Evolutionary conservation across 2,888 invertebrate species (phyloP).

Genomic region (Gastracanthus pulcherrimus): DNA sequence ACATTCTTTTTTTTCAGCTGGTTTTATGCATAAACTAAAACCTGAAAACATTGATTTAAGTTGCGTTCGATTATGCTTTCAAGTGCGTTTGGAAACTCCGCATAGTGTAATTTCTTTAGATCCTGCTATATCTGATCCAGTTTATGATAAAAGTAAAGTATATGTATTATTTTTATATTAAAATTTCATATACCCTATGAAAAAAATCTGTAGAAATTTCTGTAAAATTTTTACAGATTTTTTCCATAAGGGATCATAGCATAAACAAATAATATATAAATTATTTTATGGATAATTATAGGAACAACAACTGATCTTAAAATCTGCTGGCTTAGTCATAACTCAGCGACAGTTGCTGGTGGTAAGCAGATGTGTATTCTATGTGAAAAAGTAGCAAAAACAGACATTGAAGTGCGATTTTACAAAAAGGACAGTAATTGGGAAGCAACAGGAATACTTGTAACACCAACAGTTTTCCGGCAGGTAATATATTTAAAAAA

Average conservation of each 20-base stretch:
- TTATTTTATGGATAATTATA: background rate
- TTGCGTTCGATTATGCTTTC: slow-evolving; percentile 95
- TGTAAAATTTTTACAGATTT: no score
- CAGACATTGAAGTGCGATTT: slow-evolving; percentile 94
- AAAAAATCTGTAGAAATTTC: no score
- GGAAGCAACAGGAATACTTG: slow-evolving; percentile 91
- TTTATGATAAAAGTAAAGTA: slow-evolving; percentile 91
- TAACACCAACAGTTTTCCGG: slow-evolving; percentile 92
- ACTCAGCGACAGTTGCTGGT: slow-evolving; percentile 90
- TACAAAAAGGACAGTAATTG: slow-evolving; percentile 90
- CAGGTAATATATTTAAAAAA: slow-evolving; percentile 82
- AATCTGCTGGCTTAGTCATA: slow-evolving; percentile 92
- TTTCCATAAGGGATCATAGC: no score
- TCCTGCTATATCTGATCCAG: slow-evolving; percentile 93
- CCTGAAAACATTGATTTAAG: slow-evolving; percentile 95
- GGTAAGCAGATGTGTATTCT: slow-evolving; percentile 93
- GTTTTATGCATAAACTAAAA: slow-evolving; percentile 89
- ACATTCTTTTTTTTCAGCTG: slow-evolving; percentile 76
- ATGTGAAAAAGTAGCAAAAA: slow-evolving; percentile 94
- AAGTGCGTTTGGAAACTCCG: slow-evolving; percentile 90
- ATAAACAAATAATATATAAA: no score
- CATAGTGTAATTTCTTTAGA: slow-evolving; percentile 84
- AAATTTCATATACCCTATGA: background rate
- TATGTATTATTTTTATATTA: background rate
- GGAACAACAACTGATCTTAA: slow-evolving; percentile 82